These are phyloP conservation scores for Chaenocephalus aceratus DNA, from an alignment of 2,113 vertebrate species.

Conservation along the genomic window DNA sequence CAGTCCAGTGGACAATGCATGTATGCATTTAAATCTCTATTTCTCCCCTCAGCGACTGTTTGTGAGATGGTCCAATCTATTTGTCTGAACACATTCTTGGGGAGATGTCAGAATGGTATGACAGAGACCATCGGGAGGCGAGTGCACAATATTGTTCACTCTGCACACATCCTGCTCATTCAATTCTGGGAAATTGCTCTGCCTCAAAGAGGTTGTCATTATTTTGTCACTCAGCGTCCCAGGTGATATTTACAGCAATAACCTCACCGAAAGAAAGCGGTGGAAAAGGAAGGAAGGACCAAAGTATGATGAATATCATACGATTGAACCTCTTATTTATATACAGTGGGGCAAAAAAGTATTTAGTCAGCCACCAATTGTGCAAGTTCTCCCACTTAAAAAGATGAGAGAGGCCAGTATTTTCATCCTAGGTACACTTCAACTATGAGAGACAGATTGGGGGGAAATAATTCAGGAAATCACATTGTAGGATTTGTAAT, in stretches of 20 bases:
- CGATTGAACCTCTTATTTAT: slow-evolving; percentile 8
- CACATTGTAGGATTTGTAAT: no score
- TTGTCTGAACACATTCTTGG: slow-evolving; percentile 75
- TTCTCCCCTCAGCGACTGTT: slow-evolving; percentile 53
- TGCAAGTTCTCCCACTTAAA: no score
- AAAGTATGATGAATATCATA: slow-evolving; percentile 30
- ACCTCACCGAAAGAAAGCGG: slow-evolving; percentile 57
- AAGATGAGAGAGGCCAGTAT: no score
- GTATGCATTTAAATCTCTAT: slow-evolving; percentile 65
- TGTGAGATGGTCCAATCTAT: slow-evolving; percentile 65
- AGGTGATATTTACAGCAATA: slow-evolving; percentile 85
- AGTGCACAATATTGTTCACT: slow-evolving; percentile 78
- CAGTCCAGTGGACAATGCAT: slow-evolving; percentile 5
- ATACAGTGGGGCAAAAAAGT: no score
- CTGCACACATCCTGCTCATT: slow-evolving; percentile 80
- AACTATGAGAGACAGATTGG: no score
- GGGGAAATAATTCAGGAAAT: no score
- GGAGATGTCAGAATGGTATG: slow-evolving; percentile 73
- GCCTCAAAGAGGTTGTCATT: slow-evolving; percentile 83
- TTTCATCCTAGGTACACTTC: no score
- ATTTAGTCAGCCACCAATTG: no score
- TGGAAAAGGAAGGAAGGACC: slow-evolving; percentile 12
- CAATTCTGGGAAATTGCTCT: slow-evolving; percentile 83
- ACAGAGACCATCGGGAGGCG: slow-evolving; percentile 77
- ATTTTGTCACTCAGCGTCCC: slow-evolving; percentile 82